Conservation (phyloP, 2,888 invertebrate genomes). For the Diachrysia chrysitis region DNA sequence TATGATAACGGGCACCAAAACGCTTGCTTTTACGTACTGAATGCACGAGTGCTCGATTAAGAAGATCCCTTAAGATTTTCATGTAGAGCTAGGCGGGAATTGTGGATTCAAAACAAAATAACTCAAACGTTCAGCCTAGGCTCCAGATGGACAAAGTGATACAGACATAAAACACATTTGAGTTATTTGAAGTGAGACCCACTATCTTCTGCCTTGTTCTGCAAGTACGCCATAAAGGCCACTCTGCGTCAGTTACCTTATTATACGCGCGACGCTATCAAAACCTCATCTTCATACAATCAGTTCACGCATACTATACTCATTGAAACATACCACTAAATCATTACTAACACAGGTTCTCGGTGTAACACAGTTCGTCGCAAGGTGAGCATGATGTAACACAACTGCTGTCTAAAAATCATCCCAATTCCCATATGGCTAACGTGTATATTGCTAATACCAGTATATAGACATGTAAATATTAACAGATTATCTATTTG, state of each 20-base stretch:
- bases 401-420: constrained; percentile 30
- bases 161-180: not conserved
- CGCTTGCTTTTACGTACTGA: no score
- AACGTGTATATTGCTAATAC: constrained; percentile 84
- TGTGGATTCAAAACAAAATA: not conserved
- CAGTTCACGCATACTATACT: constrained; percentile 45
- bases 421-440: constrained; percentile 61
- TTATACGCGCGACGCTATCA: constrained; percentile 37
- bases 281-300: constrained; percentile 38
- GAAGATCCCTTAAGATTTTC: no score
- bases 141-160: not conserved
- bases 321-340: constrained; percentile 47
- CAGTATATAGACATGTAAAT: constrained; percentile 57
- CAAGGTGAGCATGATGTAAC: constrained; percentile 50
- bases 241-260: not conserved
- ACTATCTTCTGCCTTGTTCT: not conserved
- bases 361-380: constrained; percentile 41
- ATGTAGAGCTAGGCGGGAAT: not conserved
- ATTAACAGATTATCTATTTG: constrained; percentile 54
- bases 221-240: not conserved
- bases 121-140: not conserved
- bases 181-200: no score
- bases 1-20: no score
- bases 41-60: no score
- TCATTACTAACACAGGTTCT: constrained; percentile 55